Evolutionary conservation across 37 sponge, comb jelly and placozoan species (phyloP), one percentile per base, ranked within the genome.

Genomic region (Crambe crambe): DNA sequence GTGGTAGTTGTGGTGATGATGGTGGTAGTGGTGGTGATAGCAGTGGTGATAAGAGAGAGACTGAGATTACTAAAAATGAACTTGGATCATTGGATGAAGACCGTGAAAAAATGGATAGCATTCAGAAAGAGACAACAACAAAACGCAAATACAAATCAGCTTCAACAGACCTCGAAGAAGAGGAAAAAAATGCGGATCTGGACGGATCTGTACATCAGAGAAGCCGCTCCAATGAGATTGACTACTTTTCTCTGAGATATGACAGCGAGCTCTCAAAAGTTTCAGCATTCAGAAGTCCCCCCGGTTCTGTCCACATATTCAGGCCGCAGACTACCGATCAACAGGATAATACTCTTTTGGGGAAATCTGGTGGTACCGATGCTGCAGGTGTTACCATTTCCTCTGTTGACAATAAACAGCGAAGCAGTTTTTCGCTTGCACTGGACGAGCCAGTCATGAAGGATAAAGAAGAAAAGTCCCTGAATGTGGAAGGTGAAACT

Each of bases 141-240:
- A 47, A 47, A 47, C 51, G 51, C 6, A 47, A 47, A 12, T 12
- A 47, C 10, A 47, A 47, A 47, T 47, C 51, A 15, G 51, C 51
- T 12, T 47, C 51, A 47, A 12, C 51, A 6, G 12, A 47, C 12
- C 12, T 47, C 6, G 12, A 47, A 12, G 12, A 12, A 47, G 51
- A 65, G 15, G 30, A 34, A 5, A 65, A 31, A 32, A 30, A 5
- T 2, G 2, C 35, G 25, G 34, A 65, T 30, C 66, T 31, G 2
- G 66, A 65, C 25, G 66, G 70, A 42, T 23, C 23, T 41, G 9
- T 36, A 17, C 82, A 82, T 34, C 74, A 72, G 54, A 22, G 82
- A 44, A 82, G 73, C 37, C 82, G 73, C 35, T 82, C 82, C 22
- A 82, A 82, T 44, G 82, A 82, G 32, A 73, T 82, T 15, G 82